Evolutionary conservation across 2,113 vertebrate species (phyloP).

Genomic region (Ammodytes dubius): DNA sequence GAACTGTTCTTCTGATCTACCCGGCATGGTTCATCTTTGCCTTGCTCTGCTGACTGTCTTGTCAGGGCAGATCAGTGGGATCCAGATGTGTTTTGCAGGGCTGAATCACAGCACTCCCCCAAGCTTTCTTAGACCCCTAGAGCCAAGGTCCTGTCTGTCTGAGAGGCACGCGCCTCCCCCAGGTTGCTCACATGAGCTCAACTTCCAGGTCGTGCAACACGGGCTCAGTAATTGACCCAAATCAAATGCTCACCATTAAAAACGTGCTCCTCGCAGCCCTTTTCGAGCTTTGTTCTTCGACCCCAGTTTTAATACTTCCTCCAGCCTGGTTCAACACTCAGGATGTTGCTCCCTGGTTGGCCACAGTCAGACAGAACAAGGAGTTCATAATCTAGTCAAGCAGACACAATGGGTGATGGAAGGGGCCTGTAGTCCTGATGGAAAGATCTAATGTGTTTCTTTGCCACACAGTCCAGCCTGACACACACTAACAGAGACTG

Average conservation of each 20-base stretch:
- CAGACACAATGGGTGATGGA: conserved; percentile 63
- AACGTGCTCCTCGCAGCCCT: conserved; percentile 32
- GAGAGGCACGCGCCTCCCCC: conserved; percentile 61
- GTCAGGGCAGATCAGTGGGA: conserved; percentile 65
- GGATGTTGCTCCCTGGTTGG: conserved; percentile 54
- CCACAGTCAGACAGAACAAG: conserved; percentile 57
- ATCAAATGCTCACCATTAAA: conserved; percentile 68
- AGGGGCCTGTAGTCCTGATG: conserved; percentile 46
- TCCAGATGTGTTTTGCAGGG: conserved; percentile 69
- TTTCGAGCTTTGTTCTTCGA: conserved; percentile 64
- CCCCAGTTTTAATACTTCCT: conserved; percentile 76
- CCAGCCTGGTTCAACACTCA: conserved; percentile 41
- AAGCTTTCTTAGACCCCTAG: conserved; percentile 23
- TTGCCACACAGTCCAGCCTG: conserved; percentile 13
- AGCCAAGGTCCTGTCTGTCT: conserved; percentile 59
- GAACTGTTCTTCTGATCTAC: conserved; percentile 51
- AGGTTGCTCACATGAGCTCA: conserved; percentile 74
- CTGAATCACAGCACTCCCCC: conserved; percentile 49
- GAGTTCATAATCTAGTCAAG: conserved; percentile 72
- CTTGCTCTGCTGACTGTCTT: conserved; percentile 64
- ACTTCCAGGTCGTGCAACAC: conserved; percentile 66
- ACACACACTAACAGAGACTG: conserved; percentile 11
- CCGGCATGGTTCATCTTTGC: conserved; percentile 47
- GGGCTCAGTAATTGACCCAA: conserved; percentile 67
- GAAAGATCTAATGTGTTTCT: conserved; percentile 57